Conservation (phyloP, 1,140 invertebrate genomes). For the Hylaeus anthracinus region DNA sequence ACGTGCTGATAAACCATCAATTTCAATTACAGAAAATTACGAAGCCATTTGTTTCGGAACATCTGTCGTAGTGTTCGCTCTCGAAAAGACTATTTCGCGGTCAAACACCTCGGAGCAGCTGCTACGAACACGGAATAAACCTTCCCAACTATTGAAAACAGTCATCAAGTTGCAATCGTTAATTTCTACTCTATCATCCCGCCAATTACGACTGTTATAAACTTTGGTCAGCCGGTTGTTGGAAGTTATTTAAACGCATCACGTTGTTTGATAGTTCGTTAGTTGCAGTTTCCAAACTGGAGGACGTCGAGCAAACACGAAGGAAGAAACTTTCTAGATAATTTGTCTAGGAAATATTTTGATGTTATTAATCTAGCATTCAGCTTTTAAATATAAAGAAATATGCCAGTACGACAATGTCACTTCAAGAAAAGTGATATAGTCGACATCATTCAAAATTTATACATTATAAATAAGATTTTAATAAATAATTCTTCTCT, state of each 20-base stretch:
- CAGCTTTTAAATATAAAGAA: too few species aligned
- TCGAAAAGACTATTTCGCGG: constrained; percentile 54
- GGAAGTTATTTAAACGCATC: constrained; percentile 2
- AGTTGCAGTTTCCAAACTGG: not conserved
- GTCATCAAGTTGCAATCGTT: constrained; percentile 30
- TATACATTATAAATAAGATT: too few species aligned
- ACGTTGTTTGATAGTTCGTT: not conserved
- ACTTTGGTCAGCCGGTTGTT: not conserved
- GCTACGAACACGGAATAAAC: constrained; percentile 21
- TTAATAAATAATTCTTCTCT: too few species aligned
- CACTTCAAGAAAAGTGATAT: too few species aligned
- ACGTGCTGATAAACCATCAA: constrained; percentile 50
- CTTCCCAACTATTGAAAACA: constrained; percentile 25
- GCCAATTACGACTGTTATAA: constrained; percentile 3
- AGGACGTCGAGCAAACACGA: too few species aligned
- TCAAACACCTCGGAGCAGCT: constrained; percentile 45
- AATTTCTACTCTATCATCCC: constrained; percentile 32
- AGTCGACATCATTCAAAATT: too few species aligned
- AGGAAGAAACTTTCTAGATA: too few species aligned
- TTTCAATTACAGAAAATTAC: constrained; percentile 58
- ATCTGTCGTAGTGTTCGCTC: constrained; percentile 50
- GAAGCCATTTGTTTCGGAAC: constrained; percentile 59
- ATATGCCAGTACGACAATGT: too few species aligned
- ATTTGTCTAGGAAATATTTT: too few species aligned
- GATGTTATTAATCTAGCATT: too few species aligned